Evolutionary conservation across 23 tunicate genomes (phyloP).

Genomic region (Ascidia mentula): DNA sequence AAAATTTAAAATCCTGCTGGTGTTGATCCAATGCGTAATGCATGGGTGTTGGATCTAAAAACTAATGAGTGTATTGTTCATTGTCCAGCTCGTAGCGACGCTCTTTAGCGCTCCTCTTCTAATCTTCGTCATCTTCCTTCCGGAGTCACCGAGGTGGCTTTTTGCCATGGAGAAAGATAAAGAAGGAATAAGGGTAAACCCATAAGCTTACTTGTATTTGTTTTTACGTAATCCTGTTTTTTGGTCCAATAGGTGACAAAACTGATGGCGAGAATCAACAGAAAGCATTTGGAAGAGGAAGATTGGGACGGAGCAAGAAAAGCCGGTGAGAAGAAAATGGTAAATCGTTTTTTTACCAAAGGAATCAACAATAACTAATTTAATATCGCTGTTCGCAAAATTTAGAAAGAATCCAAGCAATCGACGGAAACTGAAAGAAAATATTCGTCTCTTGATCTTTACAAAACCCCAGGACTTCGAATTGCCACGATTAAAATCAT

Average conservation of each 20-base stretch:
- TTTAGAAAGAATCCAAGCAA: neutral
- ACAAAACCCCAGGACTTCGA: slow-evolving; percentile 33
- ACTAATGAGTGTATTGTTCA: too few species aligned
- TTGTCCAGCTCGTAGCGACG: neutral
- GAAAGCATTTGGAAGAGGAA: slow-evolving; percentile 5
- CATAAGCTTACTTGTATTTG: too few species aligned
- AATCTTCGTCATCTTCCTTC: neutral
- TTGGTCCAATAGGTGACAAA: slow-evolving; percentile 24
- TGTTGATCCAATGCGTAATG: too few species aligned
- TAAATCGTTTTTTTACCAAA: too few species aligned
- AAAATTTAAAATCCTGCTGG: too few species aligned
- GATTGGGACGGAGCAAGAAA: slow-evolving; percentile 17
- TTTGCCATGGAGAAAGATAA: slow-evolving; percentile 11
- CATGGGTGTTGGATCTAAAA: too few species aligned
- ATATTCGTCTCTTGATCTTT: slow-evolving; percentile 38
- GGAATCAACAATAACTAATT: too few species aligned
- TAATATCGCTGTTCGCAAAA: neutral
- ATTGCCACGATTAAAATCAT: slow-evolving; percentile 38
- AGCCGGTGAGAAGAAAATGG: neutral
- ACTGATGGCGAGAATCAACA: slow-evolving; percentile 15
- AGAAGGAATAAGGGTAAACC: slow-evolving; percentile 40
- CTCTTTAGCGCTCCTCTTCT: neutral
- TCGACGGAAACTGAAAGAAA: neutral
- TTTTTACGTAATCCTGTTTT: too few species aligned
- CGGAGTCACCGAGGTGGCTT: slow-evolving; percentile 26